Base-by-base conservation (phyloP, 2,113 vertebrate species). In the Sinocyclocheilus grahami region DNA sequence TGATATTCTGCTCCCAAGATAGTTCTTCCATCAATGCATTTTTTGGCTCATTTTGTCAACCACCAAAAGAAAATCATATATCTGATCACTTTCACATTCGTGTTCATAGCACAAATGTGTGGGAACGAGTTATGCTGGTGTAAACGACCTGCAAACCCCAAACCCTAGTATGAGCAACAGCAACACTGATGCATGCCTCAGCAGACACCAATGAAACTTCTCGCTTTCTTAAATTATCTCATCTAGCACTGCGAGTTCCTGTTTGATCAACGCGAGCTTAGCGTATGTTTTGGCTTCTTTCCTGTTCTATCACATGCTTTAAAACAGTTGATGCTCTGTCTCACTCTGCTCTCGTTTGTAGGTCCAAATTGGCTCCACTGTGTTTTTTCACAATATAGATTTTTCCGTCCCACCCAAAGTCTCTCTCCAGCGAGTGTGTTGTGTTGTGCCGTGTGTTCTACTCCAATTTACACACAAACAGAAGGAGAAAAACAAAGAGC, bases 371-470 rank as follows among this genome's bases (percentile, higher is more conserved):
- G 90, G 86, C 76, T 60, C 86, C 67, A 51, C 27, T 20, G 53
- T 86, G 75, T 82, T 78, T 74, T 87, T 87, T 76, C 27, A 48
- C 65, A 83, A 62, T 75, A 88, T 87, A 67, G 72, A 83, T 89
- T 89, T 83, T 89, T 87, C 90, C 48, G 51, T 85, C 78, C 75
- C 86, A 76, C 87, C 86, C 86, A 67, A 20, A 84, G 71, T 74
- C 86, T 85, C 62, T 67, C 86, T 86, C 78, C 86, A 81, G 78
- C 33, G 7, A 78, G 84, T 42, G 74, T 12, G 71, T 81, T 42
- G 13, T 10, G 30, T 85, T 77, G 75, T 84, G 55, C 65, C 22
- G 7, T 87, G 80, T 69, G 71, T 78, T 78, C 42, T 76, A 78
- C 87, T 92, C 84, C 65, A 86, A 18, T 88, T 85, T 77, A 77